phyloP scores from a whole-genome alignment of 2,888 invertebrate genomes.

The Ectemnius lituratus region DNA sequence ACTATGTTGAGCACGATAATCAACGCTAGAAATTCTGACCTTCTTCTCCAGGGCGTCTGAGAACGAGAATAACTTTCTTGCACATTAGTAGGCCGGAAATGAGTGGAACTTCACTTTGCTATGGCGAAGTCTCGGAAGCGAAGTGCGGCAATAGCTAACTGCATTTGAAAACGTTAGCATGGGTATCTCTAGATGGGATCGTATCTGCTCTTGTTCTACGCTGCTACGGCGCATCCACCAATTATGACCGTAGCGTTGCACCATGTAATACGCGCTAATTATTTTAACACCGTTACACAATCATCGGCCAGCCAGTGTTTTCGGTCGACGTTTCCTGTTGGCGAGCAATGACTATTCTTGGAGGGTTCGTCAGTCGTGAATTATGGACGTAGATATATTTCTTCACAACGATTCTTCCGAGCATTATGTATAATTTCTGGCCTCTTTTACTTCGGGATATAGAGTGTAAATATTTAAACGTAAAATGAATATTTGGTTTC shows the following conservation, averaged over 20 bases:
- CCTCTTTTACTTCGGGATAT: too few relatives aligned
- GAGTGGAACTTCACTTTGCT: too few relatives aligned
- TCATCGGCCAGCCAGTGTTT: constrained; percentile 50
- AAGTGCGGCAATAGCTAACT: constrained; percentile 1
- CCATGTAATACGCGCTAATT: constrained; percentile 61
- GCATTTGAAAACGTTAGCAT: constrained; percentile 18
- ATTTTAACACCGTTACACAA: constrained; percentile 65
- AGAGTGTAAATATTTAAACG: too few relatives aligned
- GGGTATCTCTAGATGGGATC: constrained; percentile 28
- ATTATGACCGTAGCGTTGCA: constrained; percentile 51
- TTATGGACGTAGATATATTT: not conserved
- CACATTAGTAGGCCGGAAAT: not conserved
- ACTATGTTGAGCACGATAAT: too few relatives aligned
- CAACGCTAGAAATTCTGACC: too few relatives aligned
- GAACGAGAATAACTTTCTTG: not conserved
- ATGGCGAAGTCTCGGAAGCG: too few relatives aligned
- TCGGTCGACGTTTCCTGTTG: constrained; percentile 47
- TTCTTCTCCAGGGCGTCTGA: not conserved
- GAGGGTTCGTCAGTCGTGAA: constrained; percentile 6
- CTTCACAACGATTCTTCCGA: not conserved
- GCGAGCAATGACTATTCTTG: constrained; percentile 3
- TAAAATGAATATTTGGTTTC: not conserved
- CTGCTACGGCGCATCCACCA: constrained; percentile 42
- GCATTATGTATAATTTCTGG: not conserved
- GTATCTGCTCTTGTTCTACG: constrained; percentile 24